phyloP scores from a whole-genome alignment of 2,113 vertebrate genomes.

The Rhinopomastus cyanomelas region DNA sequence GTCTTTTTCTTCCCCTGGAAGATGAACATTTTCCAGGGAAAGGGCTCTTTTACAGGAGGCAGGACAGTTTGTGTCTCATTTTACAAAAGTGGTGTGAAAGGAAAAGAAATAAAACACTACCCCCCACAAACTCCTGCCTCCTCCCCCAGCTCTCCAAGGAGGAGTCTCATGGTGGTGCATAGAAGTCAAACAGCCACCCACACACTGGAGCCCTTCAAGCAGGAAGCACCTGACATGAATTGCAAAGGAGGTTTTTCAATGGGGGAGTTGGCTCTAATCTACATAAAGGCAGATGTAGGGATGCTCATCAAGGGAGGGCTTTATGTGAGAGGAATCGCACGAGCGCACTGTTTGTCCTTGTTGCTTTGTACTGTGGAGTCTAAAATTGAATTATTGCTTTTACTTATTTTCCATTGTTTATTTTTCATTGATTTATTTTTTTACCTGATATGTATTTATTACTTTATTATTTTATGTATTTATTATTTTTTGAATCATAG shows the following conservation, averaged over 20 bases:
- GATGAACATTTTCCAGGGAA: neutral
- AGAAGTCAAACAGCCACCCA: conserved; percentile 43
- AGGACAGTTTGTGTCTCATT: conserved; percentile 38
- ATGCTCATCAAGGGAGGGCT: conserved; percentile 26
- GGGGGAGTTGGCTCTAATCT: conserved; percentile 47
- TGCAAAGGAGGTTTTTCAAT: conserved; percentile 49
- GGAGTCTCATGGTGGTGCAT: conserved; percentile 8
- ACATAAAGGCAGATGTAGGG: conserved; percentile 27
- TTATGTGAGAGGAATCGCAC: conserved; percentile 47
- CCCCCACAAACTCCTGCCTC: neutral
- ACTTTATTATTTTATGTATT: too few species aligned
- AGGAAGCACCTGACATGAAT: conserved; percentile 40
- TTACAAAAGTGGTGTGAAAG: neutral
- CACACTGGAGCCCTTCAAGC: conserved; percentile 35
- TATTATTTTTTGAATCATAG: too few species aligned
- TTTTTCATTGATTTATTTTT: too few species aligned
- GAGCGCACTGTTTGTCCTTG: neutral
- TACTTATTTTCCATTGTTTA: too few species aligned
- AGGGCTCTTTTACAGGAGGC: neutral
- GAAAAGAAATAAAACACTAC: conserved; percentile 1
- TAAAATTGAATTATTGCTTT: conserved; percentile 35
- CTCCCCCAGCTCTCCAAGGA: conserved; percentile 28
- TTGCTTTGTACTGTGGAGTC: neutral
- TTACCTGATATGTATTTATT: too few species aligned
- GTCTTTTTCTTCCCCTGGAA: neutral